phyloP scores from a whole-genome alignment of 1,140 invertebrate genomes.

The Halesus radiatus region DNA sequence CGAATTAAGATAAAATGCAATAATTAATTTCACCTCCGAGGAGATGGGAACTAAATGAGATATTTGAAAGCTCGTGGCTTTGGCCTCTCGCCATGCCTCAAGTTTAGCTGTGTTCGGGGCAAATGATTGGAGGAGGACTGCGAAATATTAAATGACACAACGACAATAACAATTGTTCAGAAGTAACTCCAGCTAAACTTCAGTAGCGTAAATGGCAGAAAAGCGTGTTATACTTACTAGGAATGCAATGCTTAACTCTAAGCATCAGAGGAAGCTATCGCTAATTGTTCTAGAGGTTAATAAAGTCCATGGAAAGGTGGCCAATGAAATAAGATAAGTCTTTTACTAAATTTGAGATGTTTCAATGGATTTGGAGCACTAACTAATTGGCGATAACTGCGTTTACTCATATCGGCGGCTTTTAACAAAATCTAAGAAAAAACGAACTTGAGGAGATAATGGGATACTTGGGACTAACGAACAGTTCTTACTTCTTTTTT shows the following conservation, averaged over 20 bases:
- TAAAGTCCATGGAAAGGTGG: slow-evolving; percentile 9
- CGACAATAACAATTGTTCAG: slow-evolving; percentile 1
- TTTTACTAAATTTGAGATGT: slow-evolving; percentile 23
- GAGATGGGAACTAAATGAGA: slow-evolving; percentile 52
- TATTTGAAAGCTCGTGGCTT: slow-evolving; percentile 47
- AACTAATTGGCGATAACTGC: slow-evolving; percentile 57
- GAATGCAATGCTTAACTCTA: slow-evolving; percentile 54
- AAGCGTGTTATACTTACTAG: slow-evolving; percentile 57
- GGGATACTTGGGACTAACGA: slow-evolving; percentile 59
- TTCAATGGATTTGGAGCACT: slow-evolving; percentile 20
- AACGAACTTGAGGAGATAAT: slow-evolving; percentile 55
- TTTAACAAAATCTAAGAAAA: slow-evolving; percentile 54
- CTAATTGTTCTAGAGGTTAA: slow-evolving; percentile 48
- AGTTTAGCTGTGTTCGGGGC: slow-evolving; percentile 53
- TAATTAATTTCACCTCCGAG: not conserved
- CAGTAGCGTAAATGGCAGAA: slow-evolving; percentile 50
- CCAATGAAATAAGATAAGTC: slow-evolving; percentile 25
- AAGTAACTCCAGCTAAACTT: slow-evolving; percentile 55
- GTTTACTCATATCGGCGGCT: slow-evolving; percentile 44
- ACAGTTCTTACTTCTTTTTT: slow-evolving; percentile 94
- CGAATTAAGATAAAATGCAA: slow-evolving; percentile 40
- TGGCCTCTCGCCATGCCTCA: slow-evolving; percentile 54
- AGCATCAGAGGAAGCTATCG: slow-evolving; percentile 53
- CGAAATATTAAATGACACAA: not conserved
- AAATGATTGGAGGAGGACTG: not conserved